A percentile compares a stretch with the other conserved stretches of the same genome.
These are phyloP conservation scores for Drosophila yooni DNA, from an alignment of 2,888 invertebrate species.

Conservation along the genomic window DNA sequence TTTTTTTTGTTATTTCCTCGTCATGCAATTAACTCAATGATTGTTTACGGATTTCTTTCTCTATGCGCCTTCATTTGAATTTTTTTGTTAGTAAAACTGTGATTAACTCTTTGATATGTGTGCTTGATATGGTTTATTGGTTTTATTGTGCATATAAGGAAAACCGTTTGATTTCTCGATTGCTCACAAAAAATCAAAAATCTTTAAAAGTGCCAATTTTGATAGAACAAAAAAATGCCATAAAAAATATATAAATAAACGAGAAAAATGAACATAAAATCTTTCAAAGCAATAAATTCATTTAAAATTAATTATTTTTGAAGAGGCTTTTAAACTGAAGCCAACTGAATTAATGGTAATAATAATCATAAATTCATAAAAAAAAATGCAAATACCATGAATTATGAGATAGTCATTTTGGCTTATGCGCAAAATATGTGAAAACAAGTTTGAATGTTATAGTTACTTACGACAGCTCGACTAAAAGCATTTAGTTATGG, in stretches of 20 bases:
- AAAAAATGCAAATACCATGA: background rate
- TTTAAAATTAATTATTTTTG: background rate
- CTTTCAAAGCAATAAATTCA: background rate
- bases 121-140: background rate
- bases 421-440: background rate
- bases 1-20: slow-evolving; percentile 24
- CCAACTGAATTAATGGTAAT: background rate
- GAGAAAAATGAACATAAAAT: background rate
- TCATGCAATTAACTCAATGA: slow-evolving; percentile 30
- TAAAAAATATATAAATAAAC: background rate
- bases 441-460: background rate
- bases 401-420: background rate
- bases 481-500: background rate
- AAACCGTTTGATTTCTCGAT: background rate
- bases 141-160: too few relatives aligned
- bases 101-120: slow-evolving; percentile 17
- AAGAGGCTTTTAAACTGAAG: background rate
- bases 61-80: slow-evolving; percentile 4
- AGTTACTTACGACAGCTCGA: background rate
- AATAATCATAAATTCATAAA: background rate
- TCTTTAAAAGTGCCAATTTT: background rate
- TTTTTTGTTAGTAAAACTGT: slow-evolving; percentile 21
- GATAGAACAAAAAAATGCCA: background rate
- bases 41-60: slow-evolving; percentile 24
- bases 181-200: background rate